These are phyloP conservation scores for Nephila pilipes DNA, from an alignment of 1,140 invertebrate genomes.

Conservation along the genomic window DNA sequence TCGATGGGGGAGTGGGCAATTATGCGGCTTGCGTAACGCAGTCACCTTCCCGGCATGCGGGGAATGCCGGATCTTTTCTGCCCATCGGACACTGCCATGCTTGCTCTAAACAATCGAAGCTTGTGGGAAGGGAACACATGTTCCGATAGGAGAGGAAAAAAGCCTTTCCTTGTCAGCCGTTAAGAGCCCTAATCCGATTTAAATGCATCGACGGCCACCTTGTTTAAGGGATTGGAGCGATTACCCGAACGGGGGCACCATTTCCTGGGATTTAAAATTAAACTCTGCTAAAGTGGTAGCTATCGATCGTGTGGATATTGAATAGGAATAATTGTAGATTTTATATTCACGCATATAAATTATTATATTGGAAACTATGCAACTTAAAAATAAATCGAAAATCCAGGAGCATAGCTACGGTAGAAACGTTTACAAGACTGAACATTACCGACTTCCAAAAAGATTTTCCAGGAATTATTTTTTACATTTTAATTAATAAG, in stretches of 20 bases:
- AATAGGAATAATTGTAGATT: no score
- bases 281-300: not conserved
- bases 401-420: no score
- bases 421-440: no score
- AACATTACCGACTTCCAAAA: no score
- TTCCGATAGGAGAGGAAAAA: slow-evolving; percentile 37
- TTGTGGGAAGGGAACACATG: slow-evolving; percentile 72
- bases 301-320: not conserved
- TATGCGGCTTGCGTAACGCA: slow-evolving; percentile 45
- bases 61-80: not conserved
- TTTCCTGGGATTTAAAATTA: slow-evolving; percentile 12
- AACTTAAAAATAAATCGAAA: no score
- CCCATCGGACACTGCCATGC: not conserved
- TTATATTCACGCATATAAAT: no score
- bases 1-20: slow-evolving; percentile 15
- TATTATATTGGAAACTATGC: no score
- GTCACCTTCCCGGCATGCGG: slow-evolving; percentile 41
- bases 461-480: no score
- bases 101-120: slow-evolving; percentile 48
- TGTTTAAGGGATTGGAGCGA: slow-evolving; percentile 50
- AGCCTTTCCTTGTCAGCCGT: slow-evolving; percentile 62
- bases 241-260: not conserved
- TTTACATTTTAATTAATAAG: no score
- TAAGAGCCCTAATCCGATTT: slow-evolving; percentile 64
- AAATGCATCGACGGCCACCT: slow-evolving; percentile 41